Base-by-base conservation (phyloP, 1,140 invertebrate genomes). In the Diorhabda elongata region DNA sequence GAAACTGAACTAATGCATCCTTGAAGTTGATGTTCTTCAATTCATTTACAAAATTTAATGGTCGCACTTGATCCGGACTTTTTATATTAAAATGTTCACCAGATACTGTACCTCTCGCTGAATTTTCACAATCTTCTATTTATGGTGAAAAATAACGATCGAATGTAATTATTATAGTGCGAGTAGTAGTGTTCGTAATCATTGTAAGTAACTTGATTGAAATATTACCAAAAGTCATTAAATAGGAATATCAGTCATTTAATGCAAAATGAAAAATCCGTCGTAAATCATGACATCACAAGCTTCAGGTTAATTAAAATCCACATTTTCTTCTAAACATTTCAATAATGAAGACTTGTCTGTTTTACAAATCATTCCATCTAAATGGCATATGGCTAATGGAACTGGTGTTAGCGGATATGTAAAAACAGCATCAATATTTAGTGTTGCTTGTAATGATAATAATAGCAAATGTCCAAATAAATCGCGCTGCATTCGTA, bases 401-500 rank as follows among this genome's bases (percentile, higher is more conserved):
- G 71, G 26, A 7, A 72, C 68, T 67, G 67, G 72, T 11, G 66
- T 65, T 52, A 75, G 7, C 44, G 67, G 71, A 44, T 58, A 72
- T 2, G 42, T 0, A 3, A 72, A 44, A 45, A 69, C 58, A 61
- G 68, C 71, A 41, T 44, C 59, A 57, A 73, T 58, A 59, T 73
- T 61, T 8, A 65, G 6, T 26, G 61, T 45, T 6, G 68, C 2
- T 0, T 71, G 8, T 52, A 73, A 9, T 3, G 72, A 69, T 4
- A 73, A 59, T 9, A 8, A 5, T 26, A 66, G 42, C 44, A 75
- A 61, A 5, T 60, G 66, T 9, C 69, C 70, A 52, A 74, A 75
- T 57, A 72, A 68, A 66, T 74, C 73, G 1, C 71, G 64, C 59
- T 76, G 73, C 64, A 76, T 66, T 59, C 56, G n/a, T 8, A 77